phyloP scores from a whole-genome alignment of 1,140 invertebrate genomes.

The Polyergus mexicanus region DNA sequence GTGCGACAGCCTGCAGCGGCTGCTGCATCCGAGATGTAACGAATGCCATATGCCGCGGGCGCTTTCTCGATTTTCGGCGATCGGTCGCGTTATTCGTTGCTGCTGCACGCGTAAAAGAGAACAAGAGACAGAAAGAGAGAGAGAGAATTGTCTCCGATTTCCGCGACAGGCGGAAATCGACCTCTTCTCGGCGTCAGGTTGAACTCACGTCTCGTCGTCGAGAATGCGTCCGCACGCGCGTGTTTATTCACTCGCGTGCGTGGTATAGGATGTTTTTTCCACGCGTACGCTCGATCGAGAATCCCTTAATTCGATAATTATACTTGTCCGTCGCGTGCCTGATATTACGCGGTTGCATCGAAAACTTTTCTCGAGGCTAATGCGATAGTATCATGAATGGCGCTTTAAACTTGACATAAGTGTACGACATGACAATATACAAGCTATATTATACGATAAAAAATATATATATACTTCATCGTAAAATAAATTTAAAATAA shows the following conservation, averaged over 20 bases:
- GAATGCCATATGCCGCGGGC: constrained; percentile 43
- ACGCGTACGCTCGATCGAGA: constrained; percentile 10
- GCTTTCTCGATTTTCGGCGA: constrained; percentile 43
- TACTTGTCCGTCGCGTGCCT: constrained; percentile 9
- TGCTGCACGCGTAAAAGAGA: neutral
- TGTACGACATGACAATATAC: neutral
- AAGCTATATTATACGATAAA: neutral
- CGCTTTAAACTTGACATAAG: neutral
- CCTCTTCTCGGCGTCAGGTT: neutral
- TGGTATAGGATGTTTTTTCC: neutral
- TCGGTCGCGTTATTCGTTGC: constrained; percentile 34
- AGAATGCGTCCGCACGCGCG: constrained; percentile 12
- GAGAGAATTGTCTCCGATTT: constrained; percentile 49
- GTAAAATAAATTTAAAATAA: neutral
- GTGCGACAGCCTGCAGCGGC: constrained; percentile 13
- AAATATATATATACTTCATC: neutral
- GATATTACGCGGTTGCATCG: neutral
- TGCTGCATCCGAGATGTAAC: constrained; percentile 45
- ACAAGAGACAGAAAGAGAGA: constrained; percentile 1
- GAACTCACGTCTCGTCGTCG: constrained; percentile 30
- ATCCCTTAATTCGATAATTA: constrained; percentile 44
- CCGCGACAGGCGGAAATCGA: constrained; percentile 63
- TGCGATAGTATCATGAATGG: neutral
- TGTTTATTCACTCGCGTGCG: constrained; percentile 21
- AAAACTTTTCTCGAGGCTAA: constrained; percentile 2